A percentile compares a stretch with the other conserved stretches of the same genome.
Conservation (phyloP, 2,888 invertebrate genomes). For the Philopedon plagiatum region DNA sequence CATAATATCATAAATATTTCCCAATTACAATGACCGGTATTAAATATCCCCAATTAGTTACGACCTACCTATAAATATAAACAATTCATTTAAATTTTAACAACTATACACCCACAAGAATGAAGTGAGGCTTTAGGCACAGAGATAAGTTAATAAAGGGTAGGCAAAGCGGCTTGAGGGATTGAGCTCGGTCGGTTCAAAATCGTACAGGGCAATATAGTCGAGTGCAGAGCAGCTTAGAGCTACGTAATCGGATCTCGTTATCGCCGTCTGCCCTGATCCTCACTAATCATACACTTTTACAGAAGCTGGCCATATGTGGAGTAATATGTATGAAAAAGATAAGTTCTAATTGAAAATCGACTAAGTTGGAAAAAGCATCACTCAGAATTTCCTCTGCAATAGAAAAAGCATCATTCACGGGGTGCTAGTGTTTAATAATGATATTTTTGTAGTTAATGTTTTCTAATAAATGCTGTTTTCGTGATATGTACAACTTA, state of each 20-base stretch:
- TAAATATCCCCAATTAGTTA: no score
- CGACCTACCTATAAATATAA: not conserved
- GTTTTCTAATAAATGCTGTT: no score
- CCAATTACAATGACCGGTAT: no score
- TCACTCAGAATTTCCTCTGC: not conserved
- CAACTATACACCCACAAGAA: conserved; percentile 12
- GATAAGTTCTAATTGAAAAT: conserved; percentile 11
- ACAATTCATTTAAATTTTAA: not conserved
- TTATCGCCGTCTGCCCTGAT: conserved; percentile 54
- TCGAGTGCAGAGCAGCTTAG: conserved; percentile 34
- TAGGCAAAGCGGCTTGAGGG: conserved; percentile 44
- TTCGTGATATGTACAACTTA: no score
- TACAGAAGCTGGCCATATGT: conserved; percentile 34
- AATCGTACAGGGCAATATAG: conserved; percentile 30
- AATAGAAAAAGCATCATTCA: not conserved
- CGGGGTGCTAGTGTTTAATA: not conserved
- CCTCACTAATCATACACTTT: conserved; percentile 52
- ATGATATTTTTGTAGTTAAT: no score
- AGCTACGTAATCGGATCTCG: conserved; percentile 55
- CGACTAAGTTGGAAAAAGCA: not conserved
- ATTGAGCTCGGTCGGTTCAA: conserved; percentile 28
- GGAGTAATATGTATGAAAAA: conserved; percentile 21
- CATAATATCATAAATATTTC: no score
- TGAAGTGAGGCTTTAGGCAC: conserved; percentile 30
- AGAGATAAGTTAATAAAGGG: conserved; percentile 46